A percentile compares a stretch with the other conserved stretches of the same genome.
Evolutionary conservation across 1,140 invertebrate species (phyloP).

Genomic region (Gerris buenoi): DNA sequence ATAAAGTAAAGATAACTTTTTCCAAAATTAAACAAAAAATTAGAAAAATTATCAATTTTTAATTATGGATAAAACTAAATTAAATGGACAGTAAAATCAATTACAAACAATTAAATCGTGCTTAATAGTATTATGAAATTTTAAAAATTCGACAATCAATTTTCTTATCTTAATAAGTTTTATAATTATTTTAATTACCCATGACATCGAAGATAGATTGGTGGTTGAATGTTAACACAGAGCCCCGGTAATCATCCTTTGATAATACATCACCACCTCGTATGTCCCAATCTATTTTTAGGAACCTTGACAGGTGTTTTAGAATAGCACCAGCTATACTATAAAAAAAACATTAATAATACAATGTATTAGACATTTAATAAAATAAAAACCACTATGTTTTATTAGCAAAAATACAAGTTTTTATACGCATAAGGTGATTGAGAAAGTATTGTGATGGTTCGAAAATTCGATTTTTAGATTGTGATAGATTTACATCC

Average conservation of each 20-base stretch:
- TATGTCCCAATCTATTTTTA: slow-evolving; percentile 36
- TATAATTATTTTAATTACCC: slow-evolving; percentile 28
- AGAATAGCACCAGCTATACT: slow-evolving; percentile 18
- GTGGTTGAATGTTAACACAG: slow-evolving; percentile 36
- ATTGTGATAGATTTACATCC: background rate
- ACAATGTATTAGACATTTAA: background rate
- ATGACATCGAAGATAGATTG: slow-evolving; percentile 37
- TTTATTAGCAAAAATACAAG: background rate
- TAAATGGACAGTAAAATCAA: background rate
- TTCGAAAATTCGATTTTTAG: background rate
- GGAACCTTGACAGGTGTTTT: slow-evolving; percentile 22
- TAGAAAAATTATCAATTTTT: background rate
- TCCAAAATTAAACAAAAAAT: background rate
- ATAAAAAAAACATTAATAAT: slow-evolving; percentile 12
- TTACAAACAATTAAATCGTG: background rate
- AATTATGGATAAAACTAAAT: background rate
- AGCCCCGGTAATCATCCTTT: slow-evolving; percentile 16
- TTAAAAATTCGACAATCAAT: no score
- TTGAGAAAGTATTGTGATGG: background rate
- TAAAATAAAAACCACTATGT: no score
- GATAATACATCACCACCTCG: slow-evolving; percentile 30
- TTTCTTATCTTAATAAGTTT: background rate
- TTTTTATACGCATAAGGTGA: background rate
- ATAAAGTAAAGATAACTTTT: background rate
- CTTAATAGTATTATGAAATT: no score